phyloP scores from a whole-genome alignment of 2,113 vertebrate genomes.

The Corythaixoides concolor region DNA sequence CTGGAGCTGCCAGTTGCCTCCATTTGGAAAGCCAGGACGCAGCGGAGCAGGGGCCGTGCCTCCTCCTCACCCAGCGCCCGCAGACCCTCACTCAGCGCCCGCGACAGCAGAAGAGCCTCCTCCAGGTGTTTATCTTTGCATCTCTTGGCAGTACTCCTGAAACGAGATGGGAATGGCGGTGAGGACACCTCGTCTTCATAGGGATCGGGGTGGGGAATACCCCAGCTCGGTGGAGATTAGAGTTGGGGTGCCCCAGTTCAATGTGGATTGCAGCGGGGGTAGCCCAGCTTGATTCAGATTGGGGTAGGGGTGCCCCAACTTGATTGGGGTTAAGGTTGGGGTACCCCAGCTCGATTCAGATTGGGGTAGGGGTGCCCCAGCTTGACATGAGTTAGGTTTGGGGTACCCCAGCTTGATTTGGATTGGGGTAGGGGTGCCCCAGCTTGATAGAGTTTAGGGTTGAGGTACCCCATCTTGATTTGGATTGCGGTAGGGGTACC shows the following conservation, averaged over 20 bases:
- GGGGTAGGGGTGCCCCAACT: background rate
- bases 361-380: no score
- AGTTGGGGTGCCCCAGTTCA: no score
- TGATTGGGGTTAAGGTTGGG: background rate
- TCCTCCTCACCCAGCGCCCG: constrained; percentile 9
- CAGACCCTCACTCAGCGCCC: constrained; percentile 53
- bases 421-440: background rate
- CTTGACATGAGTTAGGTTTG: accelerated
- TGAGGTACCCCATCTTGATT: background rate
- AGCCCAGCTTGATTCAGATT: background rate
- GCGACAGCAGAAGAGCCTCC: constrained; percentile 77
- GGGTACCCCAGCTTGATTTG: background rate
- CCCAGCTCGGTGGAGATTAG: accelerated
- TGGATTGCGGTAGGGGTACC: background rate
- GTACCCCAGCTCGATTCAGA: no score
- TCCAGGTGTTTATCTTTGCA: constrained; percentile 81
- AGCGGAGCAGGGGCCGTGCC: constrained; percentile 70
- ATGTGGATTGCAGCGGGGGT: background rate
- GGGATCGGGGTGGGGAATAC: no score
- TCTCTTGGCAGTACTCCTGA: constrained; percentile 78
- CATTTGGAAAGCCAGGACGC: constrained; percentile 81
- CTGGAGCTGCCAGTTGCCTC: constrained; percentile 75
- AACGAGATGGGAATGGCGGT: accelerated
- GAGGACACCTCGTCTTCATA: accelerated
- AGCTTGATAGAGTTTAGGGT: no score